A percentile compares a stretch with the other conserved stretches of the same genome.
Conservation (phyloP, 1,140 invertebrate genomes). For the Lordiphosa clarofinis region DNA sequence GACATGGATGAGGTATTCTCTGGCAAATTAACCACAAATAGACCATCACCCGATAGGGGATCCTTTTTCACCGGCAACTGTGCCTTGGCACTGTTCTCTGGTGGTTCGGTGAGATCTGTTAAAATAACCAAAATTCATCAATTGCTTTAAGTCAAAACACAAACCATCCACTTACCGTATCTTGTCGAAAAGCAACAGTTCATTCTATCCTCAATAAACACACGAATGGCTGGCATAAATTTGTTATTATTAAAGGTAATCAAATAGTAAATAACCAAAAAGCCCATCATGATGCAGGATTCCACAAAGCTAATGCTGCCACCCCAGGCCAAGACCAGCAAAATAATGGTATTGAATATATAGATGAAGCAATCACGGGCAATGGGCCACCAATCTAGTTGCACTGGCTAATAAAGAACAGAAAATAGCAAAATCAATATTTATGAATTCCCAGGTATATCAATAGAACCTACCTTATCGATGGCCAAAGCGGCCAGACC, state of each 20-base stretch:
- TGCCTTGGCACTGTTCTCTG: slow-evolving; percentile 78
- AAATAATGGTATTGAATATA: slow-evolving; percentile 86
- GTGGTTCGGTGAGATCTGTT: slow-evolving; percentile 69
- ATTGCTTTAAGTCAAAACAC: not conserved
- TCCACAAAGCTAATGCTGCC: slow-evolving; percentile 90
- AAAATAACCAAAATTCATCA: not conserved
- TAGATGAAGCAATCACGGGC: slow-evolving; percentile 92
- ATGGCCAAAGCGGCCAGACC: slow-evolving; percentile 90
- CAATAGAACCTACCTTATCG: slow-evolving; percentile 81
- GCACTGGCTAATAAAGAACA: slow-evolving; percentile 84
- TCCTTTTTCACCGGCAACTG: slow-evolving; percentile 74
- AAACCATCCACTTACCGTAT: slow-evolving; percentile 44
- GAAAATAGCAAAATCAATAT: not conserved
- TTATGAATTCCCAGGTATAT: no score
- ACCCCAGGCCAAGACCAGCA: slow-evolving; percentile 90
- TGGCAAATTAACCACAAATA: slow-evolving; percentile 70
- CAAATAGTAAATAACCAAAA: slow-evolving; percentile 85
- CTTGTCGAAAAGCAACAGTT: slow-evolving; percentile 75
- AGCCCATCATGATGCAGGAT: slow-evolving; percentile 84
- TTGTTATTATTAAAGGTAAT: slow-evolving; percentile 83
- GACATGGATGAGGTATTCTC: slow-evolving; percentile 76
- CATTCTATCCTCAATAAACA: slow-evolving; percentile 75
- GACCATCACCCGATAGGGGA: slow-evolving; percentile 65
- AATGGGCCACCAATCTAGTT: slow-evolving; percentile 90
- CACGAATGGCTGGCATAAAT: slow-evolving; percentile 77